Evolutionary conservation across 2,797 vertebrate species (phyloP).

Genomic region (Anableps anableps): DNA sequence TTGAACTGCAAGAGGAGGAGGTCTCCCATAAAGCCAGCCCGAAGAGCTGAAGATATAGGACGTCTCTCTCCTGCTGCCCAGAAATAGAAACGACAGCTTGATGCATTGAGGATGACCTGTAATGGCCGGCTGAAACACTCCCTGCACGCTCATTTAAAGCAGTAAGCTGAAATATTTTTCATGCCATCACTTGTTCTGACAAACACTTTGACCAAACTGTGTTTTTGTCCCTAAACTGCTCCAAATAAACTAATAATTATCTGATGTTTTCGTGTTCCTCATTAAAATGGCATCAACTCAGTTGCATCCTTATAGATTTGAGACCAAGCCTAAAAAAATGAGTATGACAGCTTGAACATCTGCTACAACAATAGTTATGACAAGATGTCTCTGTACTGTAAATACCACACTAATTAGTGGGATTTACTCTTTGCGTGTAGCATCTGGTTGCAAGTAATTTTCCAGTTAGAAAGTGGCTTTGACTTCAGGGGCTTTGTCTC

Average conservation of each 20-base stretch:
- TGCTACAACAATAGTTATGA: constrained; percentile 3
- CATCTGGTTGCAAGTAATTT: not conserved
- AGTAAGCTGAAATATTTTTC: constrained; percentile 25
- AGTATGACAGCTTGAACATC: constrained; percentile 2
- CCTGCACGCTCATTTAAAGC: constrained; percentile 39
- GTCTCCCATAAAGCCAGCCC: constrained; percentile 61
- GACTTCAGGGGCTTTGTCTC: not conserved
- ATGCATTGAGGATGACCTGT: constrained; percentile 52
- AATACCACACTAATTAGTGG: not conserved
- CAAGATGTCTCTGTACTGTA: constrained; percentile 1
- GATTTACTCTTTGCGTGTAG: constrained; percentile 5
- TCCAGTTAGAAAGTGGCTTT: not conserved
- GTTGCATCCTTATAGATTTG: constrained; percentile 2
- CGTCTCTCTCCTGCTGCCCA: constrained; percentile 47
- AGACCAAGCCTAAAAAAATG: not conserved
- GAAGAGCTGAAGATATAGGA: constrained; percentile 61
- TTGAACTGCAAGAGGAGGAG: constrained; percentile 68
- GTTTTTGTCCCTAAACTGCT: not conserved
- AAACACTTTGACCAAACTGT: not conserved
- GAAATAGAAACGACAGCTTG: constrained; percentile 65
- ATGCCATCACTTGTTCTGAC: not conserved
- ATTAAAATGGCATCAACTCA: not conserved
- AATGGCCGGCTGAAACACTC: constrained; percentile 49
- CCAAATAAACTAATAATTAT: not conserved
- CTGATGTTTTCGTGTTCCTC: not conserved